phyloP scores from a whole-genome alignment of 2,113 vertebrate genomes.

The Forbesichthys agassizii region DNA sequence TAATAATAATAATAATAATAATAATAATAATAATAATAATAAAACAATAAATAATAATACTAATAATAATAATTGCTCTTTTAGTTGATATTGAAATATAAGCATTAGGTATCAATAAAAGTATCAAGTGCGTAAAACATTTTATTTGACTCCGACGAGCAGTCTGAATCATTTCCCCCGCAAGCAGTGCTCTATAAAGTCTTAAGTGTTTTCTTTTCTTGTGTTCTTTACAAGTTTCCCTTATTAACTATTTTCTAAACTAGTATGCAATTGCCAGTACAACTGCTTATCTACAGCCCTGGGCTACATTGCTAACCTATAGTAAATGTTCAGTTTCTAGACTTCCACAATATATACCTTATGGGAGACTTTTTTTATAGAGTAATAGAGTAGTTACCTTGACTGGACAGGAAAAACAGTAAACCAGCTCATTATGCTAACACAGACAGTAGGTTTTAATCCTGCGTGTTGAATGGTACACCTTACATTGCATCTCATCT shows the following conservation, averaged over 20 bases:
- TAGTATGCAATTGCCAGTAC: slow-evolving; percentile 46
- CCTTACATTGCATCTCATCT: slow-evolving; percentile 11
- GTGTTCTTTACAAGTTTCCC: slow-evolving; percentile 69
- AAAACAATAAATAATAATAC: no score
- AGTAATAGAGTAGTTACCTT: background rate
- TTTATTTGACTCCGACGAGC: slow-evolving; percentile 64
- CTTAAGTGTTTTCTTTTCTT: slow-evolving; percentile 72
- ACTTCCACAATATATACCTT: slow-evolving; percentile 24
- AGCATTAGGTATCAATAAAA: slow-evolving; percentile 56
- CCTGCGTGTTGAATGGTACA: slow-evolving; percentile 5
- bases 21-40: no score
- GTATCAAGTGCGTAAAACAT: slow-evolving; percentile 40
- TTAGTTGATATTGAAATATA: background rate
- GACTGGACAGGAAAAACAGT: slow-evolving; percentile 18
- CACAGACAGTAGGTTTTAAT: background rate
- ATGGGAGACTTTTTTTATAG: slow-evolving; percentile 6
- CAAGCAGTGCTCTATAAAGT: slow-evolving; percentile 60
- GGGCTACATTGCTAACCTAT: slow-evolving; percentile 45
- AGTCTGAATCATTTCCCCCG: slow-evolving; percentile 63
- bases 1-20: no score
- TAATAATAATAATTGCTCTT: background rate
- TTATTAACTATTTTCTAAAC: slow-evolving; percentile 57
- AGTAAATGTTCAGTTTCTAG: slow-evolving; percentile 41
- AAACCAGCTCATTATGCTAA: background rate
- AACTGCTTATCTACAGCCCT: slow-evolving; percentile 58